These are phyloP conservation scores for Scaptomyza parva DNA, from an alignment of 2,888 invertebrate genomes.

Conservation along the genomic window DNA sequence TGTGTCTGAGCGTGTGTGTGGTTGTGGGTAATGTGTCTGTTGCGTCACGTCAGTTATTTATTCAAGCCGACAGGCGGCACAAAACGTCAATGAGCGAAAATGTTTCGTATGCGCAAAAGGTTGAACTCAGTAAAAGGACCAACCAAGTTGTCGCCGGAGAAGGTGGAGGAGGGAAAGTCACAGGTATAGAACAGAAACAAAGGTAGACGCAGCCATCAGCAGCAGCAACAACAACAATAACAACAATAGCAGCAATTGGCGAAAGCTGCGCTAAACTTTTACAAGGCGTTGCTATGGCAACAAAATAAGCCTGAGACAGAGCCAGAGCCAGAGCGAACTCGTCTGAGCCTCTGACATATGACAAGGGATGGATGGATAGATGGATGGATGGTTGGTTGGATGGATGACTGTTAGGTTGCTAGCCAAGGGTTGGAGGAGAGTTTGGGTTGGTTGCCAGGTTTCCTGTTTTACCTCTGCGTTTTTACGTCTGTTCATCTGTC, in stretches of 20 bases:
- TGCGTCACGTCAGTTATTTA: constrained; percentile 78
- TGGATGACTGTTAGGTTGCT: constrained; percentile 57
- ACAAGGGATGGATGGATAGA: constrained; percentile 75
- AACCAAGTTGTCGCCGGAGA: not conserved
- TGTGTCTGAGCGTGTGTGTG: constrained; percentile 5
- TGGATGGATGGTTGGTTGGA: constrained; percentile 21
- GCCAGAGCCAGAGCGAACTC: constrained; percentile 3
- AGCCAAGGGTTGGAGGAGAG: constrained; percentile 12
- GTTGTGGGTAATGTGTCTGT: constrained; percentile 69
- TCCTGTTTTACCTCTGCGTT: constrained; percentile 2
- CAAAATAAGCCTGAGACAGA: constrained; percentile 54
- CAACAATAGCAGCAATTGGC: constrained; percentile 37
- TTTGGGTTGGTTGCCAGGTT: constrained; percentile 4
- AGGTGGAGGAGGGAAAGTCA: not conserved
- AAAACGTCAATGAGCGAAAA: constrained; percentile 80
- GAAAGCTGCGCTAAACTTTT: constrained; percentile 56
- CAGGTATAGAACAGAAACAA: constrained; percentile 43
- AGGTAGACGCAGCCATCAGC: constrained; percentile 37
- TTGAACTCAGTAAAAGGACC: constrained; percentile 34
- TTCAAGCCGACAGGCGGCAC: constrained; percentile 80
- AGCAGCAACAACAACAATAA: constrained; percentile 24
- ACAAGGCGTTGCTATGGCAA: constrained; percentile 68
- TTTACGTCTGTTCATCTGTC: constrained; percentile 27
- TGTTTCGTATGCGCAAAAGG: constrained; percentile 65
- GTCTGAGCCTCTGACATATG: constrained; percentile 62